Evolutionary conservation across 1,140 invertebrate species (phyloP).

Genomic region (Bombus confusus): DNA sequence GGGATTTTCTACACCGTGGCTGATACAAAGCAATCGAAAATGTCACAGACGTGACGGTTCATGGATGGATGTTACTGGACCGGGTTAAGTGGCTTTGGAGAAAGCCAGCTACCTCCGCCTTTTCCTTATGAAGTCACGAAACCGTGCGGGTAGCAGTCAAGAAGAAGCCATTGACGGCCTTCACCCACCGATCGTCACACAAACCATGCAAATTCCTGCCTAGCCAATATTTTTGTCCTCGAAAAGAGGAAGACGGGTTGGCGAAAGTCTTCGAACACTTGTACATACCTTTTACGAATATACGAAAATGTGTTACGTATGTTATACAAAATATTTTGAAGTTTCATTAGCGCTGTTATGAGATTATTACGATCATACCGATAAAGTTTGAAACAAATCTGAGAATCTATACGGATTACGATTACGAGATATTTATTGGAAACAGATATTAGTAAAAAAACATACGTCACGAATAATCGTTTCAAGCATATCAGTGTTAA

Average conservation of each 20-base stretch:
- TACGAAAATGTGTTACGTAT: too few relatives aligned
- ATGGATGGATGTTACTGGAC: constrained; percentile 81
- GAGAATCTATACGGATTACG: background rate
- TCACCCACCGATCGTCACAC: constrained; percentile 42
- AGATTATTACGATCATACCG: too few relatives aligned
- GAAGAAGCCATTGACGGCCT: constrained; percentile 55
- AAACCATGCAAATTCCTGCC: constrained; percentile 38
- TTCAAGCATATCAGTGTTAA: too few relatives aligned
- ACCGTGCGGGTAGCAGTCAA: constrained; percentile 30
- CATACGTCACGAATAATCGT: too few relatives aligned
- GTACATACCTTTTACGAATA: too few relatives aligned
- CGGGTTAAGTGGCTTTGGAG: constrained; percentile 81
- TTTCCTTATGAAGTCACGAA: constrained; percentile 70
- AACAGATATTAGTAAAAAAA: too few relatives aligned
- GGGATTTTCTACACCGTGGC: background rate
- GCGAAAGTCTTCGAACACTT: too few relatives aligned
- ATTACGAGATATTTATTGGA: too few relatives aligned
- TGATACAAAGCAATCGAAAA: constrained; percentile 60
- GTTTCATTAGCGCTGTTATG: too few relatives aligned
- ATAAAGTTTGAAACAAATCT: too few relatives aligned
- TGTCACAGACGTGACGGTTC: constrained; percentile 74
- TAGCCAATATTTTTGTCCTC: background rate
- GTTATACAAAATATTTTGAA: too few relatives aligned
- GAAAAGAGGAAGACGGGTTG: background rate
- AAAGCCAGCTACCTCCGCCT: constrained; percentile 75